Percentiles rank a stretch among this genome's conserved stretches.
Conservation (phyloP, 2,888 invertebrate genomes). For the Ethmia dodecea region DNA sequence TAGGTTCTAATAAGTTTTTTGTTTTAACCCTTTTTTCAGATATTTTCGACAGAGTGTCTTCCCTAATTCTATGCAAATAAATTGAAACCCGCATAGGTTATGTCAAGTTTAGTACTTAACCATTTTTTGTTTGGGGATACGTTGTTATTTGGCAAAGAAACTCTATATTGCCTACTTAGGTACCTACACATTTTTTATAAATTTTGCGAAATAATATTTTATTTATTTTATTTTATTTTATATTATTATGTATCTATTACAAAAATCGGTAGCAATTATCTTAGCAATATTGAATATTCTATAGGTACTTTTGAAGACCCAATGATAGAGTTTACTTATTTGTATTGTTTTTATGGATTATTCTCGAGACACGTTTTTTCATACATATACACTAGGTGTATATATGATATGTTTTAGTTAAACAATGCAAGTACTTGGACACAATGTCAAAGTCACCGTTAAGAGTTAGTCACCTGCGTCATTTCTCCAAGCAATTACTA, state of each 20-base stretch:
- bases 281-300: not conserved
- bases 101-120: too few relatives aligned
- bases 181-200: not conserved
- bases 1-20: too few relatives aligned
- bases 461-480: slow-evolving; percentile 49
- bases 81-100: too few relatives aligned
- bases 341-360: not conserved
- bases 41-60: too few relatives aligned
- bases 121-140: too few relatives aligned
- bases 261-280: not conserved
- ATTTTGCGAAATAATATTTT: not conserved
- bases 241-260: too few relatives aligned
- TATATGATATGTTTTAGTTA: not conserved
- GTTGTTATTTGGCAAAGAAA: too few relatives aligned
- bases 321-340: not conserved
- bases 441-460: slow-evolving; percentile 48
- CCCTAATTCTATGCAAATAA: too few relatives aligned
- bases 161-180: too few relatives aligned
- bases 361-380: not conserved
- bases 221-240: not conserved
- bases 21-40: too few relatives aligned
- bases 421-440: slow-evolving; percentile 12
- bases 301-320: not conserved
- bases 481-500: slow-evolving; percentile 55
- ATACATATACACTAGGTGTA: not conserved